A percentile compares a stretch with the other conserved stretches of the same genome.
These are phyloP conservation scores for Idaea dimidiata DNA, from an alignment of 2,888 invertebrate species.

Conservation along the genomic window DNA sequence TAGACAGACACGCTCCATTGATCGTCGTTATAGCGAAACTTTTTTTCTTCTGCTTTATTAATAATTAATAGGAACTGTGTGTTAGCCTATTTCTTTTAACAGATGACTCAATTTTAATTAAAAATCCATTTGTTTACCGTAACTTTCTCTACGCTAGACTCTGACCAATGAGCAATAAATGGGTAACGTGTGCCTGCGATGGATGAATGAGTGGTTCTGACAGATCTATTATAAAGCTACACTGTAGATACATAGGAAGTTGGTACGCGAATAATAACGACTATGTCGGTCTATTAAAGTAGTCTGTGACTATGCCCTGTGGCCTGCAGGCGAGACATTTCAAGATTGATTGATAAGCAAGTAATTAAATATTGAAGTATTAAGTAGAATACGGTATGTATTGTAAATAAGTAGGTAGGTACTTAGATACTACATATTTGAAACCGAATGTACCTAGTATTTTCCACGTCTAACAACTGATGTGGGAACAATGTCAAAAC, in stretches of 20 bases:
- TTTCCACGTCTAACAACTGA: too few species aligned
- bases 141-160: slow-evolving; percentile 50
- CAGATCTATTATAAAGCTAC: slow-evolving; percentile 54
- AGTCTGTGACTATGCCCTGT: not conserved
- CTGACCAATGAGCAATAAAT: slow-evolving; percentile 55
- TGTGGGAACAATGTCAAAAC: too few species aligned
- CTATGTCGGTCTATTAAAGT: not conserved
- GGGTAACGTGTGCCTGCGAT: slow-evolving; percentile 40
- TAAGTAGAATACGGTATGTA: not conserved
- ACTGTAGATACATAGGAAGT: not conserved
- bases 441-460: too few species aligned
- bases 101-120: slow-evolving; percentile 20
- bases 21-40: not conserved
- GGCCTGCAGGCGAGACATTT: not conserved
- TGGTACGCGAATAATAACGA: not conserved
- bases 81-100: slow-evolving; percentile 19
- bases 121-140: slow-evolving; percentile 22
- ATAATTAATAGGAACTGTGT: not conserved
- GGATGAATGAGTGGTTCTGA: slow-evolving; percentile 53
- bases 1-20: not conserved
- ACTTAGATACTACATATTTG: too few species aligned
- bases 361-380: not conserved
- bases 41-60: not conserved
- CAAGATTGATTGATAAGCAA: slow-evolving; percentile 3
- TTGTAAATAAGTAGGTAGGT: not conserved